Base-by-base conservation (phyloP, 2,797 vertebrate genomes). In the Epinephelus coioides region DNA sequence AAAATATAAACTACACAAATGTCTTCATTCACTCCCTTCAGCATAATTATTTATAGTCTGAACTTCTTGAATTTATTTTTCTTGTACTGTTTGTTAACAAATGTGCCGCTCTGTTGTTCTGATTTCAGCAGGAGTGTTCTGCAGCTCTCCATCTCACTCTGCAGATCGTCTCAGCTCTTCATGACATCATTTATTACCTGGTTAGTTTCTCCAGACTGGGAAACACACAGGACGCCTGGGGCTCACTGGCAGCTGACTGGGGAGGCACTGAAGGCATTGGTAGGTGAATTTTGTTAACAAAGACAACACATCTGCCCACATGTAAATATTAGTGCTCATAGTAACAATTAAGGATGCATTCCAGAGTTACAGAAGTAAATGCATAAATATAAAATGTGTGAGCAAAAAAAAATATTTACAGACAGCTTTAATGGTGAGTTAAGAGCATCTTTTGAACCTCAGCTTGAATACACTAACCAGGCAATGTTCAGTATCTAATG, bases 151-250 rank as follows among this genome's bases (percentile, higher is more conserved):
- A 74, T 34, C 89, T 92, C 59, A 94, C 90, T 5, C 90, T 96
- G 21, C 91, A 89, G 85, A 94, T 96, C 3, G 65, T 87, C 1
- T 94, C 92, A 18, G 53, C 92, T 53, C 91, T 97, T 78, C 95
- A 95, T 1, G 90, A 94, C 3, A 65, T 96, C 0, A 19, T 96
- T 86, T 92, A 62, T 1, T 96, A 94, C 84, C 83, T 96, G 86
- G 92, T 96, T 67, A 91, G 89, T 80, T 96, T 96, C 80, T 92
- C 93, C 88, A 93, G 93, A 5, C 91, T 96, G 69, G 95, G 94
- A 78, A 95, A 91, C 86, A 68, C 53, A 27, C 81, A 88, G 12
- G 56, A 67, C 17, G 68, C 69, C 19, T 87, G 91, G 46, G 81
- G 79, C 68, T 65, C 81, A 6, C 73, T 95, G 1, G 88, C 76